These are phyloP conservation scores for Erethizon dorsatum DNA, from an alignment of 2,797 vertebrate species.

Conservation along the genomic window DNA sequence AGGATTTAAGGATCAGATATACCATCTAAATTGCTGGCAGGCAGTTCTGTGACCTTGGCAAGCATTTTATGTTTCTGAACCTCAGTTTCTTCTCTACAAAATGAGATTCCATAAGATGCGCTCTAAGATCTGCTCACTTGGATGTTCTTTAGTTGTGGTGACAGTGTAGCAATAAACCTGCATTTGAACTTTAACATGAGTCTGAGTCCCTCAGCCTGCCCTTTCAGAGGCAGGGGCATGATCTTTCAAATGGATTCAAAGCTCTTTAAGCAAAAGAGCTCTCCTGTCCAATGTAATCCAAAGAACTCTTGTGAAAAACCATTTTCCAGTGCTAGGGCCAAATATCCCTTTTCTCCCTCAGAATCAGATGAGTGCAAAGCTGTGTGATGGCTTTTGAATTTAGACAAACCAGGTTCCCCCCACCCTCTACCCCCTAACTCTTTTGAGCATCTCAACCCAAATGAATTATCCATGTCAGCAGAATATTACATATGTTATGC, in stretches of 20 bases:
- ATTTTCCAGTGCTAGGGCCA: background rate
- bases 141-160: background rate
- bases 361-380: slow-evolving; percentile 51
- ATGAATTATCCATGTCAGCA: slow-evolving; percentile 80
- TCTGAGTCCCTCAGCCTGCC: background rate
- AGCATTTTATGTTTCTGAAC: background rate
- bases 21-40: background rate
- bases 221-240: background rate
- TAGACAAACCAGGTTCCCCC: slow-evolving; percentile 63
- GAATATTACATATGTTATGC: slow-evolving; percentile 81
- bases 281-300: background rate
- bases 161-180: background rate
- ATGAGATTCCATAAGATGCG: background rate
- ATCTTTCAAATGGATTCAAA: background rate
- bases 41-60: background rate
- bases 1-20: background rate
- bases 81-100: background rate
- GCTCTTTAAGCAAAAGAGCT: slow-evolving; percentile 38
- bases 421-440: background rate
- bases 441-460: slow-evolving; percentile 71
- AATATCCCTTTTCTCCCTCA: background rate
- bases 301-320: background rate
- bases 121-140: background rate
- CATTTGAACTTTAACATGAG: background rate
- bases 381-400: slow-evolving; percentile 70